Evolutionary conservation across 2,797 vertebrate species (phyloP), one percentile per base, ranked within the genome.

Genomic region (Miichthys miiuy): DNA sequence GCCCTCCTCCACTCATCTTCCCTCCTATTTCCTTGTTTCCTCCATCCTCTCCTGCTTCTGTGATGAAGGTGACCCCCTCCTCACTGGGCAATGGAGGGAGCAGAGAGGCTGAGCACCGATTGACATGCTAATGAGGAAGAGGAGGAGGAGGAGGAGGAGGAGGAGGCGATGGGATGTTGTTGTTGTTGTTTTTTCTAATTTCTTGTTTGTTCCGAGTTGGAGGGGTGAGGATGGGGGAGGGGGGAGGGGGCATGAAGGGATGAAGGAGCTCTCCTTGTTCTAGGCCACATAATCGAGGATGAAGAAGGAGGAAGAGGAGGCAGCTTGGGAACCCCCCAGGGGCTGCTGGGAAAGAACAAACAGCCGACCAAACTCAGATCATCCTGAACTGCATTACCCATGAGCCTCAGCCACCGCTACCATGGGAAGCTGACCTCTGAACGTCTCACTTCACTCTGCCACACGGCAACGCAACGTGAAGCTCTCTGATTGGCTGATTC

Each of bases 111-210:
- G 80, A 82, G 75, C 76, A 30, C 21, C 51, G 44, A 86, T 86
- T 87, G 96, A 97, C 93, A 97, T 97, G 96, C 95, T 97, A 98
- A 97, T 98, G 94, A 97, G 95, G 92, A 93, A 93, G 94, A 95
- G 92, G 95, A 95, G 95, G 30, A 30, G 93, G 94, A 95, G 92
- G 95, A 95, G 95, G 95, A 94, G 95, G 93, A 95, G 92, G 95
- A 95, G 95, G 95, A 94, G 95, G 93, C 90, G 94, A 94, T 90
- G 93, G 93, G 96, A 96, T 63, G 63, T 13, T 96, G 96, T 88
- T 90, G 84, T 91, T 93, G 88, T 89, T 81, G 83, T 89, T 87
- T 79, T 87, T 87, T 87, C 78, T 78, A 83, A 85, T 78, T 75
- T 87, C 67, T 79, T 80, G 71, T 86, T 86, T 84, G 71, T 70